A percentile compares a stretch with the other conserved stretches of the same genome.
Conservation (phyloP, 2,888 invertebrate species). For the Eulithis prunata region DNA sequence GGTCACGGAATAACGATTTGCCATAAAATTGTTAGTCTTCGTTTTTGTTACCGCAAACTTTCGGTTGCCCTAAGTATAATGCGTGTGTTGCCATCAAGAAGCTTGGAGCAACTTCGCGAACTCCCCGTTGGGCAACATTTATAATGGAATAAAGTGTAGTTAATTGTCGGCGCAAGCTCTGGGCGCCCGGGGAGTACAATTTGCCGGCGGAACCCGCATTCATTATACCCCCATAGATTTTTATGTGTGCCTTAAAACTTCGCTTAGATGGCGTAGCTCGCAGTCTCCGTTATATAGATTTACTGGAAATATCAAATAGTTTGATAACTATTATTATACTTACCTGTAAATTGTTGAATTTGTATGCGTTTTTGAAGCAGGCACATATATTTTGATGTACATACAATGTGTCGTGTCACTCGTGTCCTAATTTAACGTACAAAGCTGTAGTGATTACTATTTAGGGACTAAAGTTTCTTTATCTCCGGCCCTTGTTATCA, state of each 20-base stretch:
- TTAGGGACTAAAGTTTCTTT: no score
- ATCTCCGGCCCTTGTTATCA: no score
- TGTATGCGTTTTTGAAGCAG: no score
- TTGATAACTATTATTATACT: no score
- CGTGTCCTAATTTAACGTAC: no score
- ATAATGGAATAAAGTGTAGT: slow-evolving; percentile 77
- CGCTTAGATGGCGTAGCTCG: slow-evolving; percentile 43
- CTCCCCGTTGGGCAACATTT: slow-evolving; percentile 73
- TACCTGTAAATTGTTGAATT: no score
- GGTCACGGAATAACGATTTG: slow-evolving; percentile 25
- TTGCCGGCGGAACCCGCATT: slow-evolving; percentile 59
- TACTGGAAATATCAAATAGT: background rate
- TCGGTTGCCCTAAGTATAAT: slow-evolving; percentile 29
- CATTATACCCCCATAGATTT: slow-evolving; percentile 59
- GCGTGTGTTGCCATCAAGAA: slow-evolving; percentile 35
- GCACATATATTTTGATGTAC: no score
- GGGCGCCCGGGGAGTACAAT: slow-evolving; percentile 64
- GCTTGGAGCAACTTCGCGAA: slow-evolving; percentile 51
- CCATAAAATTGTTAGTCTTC: slow-evolving; percentile 21
- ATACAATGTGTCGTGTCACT: no score
- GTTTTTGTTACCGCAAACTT: slow-evolving; percentile 30
- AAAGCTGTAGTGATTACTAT: no score
- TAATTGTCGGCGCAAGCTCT: slow-evolving; percentile 74
- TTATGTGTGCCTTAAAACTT: slow-evolving; percentile 60
- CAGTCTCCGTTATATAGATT: background rate